Percentiles rank a stretch among this genome's conserved stretches.
These are phyloP conservation scores for Spisula subtruncata DNA, from an alignment of 2,888 invertebrate species.

Conservation along the genomic window DNA sequence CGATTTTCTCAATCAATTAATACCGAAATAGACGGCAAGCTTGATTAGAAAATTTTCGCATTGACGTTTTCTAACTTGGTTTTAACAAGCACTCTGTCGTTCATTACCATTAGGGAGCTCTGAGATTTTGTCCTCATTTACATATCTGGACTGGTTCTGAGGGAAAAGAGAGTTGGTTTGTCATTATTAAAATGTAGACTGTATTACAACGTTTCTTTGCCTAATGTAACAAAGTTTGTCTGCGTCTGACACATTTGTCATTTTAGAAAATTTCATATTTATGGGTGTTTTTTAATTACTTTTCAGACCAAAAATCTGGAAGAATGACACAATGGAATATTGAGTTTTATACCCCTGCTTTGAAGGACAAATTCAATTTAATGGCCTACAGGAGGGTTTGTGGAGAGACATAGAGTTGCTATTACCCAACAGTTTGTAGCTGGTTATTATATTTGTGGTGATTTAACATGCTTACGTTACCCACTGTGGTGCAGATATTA, in stretches of 20 bases:
- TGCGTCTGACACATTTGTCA: conserved; percentile 41
- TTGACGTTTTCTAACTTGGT: conserved; percentile 67
- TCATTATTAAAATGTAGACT: conserved; percentile 45
- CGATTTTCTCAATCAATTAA: conserved; percentile 75
- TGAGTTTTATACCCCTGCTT: conserved; percentile 23
- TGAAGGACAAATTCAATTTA: conserved; percentile 32
- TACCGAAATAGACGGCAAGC: conserved; percentile 60
- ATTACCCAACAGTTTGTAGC: conserved; percentile 12
- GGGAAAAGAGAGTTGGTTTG: conserved; percentile 31
- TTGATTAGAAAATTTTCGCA: conserved; percentile 70
- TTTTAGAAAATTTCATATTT: conserved; percentile 40
- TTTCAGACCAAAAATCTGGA: conserved; percentile 32
- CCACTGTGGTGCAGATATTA: background rate
- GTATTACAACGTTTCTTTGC: conserved; percentile 25
- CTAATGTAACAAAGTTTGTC: conserved; percentile 48
- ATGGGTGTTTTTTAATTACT: conserved; percentile 42
- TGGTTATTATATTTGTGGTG: conserved; percentile 8
- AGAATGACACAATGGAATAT: conserved; percentile 15
- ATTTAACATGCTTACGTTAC: background rate
- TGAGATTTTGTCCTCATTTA: conserved; percentile 64
- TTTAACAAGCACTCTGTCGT: conserved; percentile 66
- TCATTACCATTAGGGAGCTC: conserved; percentile 63
- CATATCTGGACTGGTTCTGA: conserved; percentile 59
- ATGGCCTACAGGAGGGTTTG: conserved; percentile 19
- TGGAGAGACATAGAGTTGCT: background rate